Evolutionary conservation across 2,888 invertebrate genomes (phyloP).

Genomic region (Drosophila aldrichi): DNA sequence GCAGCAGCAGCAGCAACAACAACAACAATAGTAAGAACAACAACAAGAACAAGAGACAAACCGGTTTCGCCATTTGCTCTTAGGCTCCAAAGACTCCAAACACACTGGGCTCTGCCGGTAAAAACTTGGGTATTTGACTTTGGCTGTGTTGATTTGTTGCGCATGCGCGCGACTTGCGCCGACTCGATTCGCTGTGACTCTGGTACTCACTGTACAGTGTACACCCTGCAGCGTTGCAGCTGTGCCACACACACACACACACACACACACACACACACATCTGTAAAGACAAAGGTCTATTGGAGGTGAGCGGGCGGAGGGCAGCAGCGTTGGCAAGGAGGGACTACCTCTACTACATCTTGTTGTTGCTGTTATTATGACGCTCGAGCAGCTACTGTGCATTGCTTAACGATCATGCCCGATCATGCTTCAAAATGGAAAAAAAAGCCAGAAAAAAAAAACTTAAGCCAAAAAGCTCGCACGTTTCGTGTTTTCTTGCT

Average conservation of each 20-base stretch:
- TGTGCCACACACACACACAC: slow-evolving; percentile 60
- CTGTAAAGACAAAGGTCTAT: slow-evolving; percentile 1
- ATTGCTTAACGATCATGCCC: slow-evolving; percentile 81
- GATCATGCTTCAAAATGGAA: slow-evolving; percentile 70
- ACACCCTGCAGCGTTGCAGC: slow-evolving; percentile 80
- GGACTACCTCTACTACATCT: slow-evolving; percentile 57
- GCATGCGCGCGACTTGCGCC: slow-evolving; percentile 67
- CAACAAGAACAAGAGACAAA: slow-evolving; percentile 34
- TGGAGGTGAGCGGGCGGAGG: background rate
- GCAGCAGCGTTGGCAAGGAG: slow-evolving; percentile 7
- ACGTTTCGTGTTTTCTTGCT: slow-evolving; percentile 64
- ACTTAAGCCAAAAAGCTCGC: slow-evolving; percentile 76
- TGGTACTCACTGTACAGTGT: slow-evolving; percentile 39
- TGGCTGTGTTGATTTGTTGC: slow-evolving; percentile 74
- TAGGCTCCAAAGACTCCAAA: slow-evolving; percentile 46
- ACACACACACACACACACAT: slow-evolving; percentile 35
- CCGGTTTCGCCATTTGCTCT: slow-evolving; percentile 70
- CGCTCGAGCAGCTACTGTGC: slow-evolving; percentile 80
- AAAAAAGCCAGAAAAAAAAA: slow-evolving; percentile 43
- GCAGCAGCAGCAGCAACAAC: slow-evolving; percentile 16
- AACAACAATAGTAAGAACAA: slow-evolving; percentile 23
- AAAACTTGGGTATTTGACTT: slow-evolving; percentile 32
- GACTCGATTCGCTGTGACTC: slow-evolving; percentile 24
- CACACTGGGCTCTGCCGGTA: slow-evolving; percentile 12
- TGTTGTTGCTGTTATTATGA: slow-evolving; percentile 81